phyloP scores from a whole-genome alignment of 2,888 invertebrate species.

The Odontocerum albicorne region DNA sequence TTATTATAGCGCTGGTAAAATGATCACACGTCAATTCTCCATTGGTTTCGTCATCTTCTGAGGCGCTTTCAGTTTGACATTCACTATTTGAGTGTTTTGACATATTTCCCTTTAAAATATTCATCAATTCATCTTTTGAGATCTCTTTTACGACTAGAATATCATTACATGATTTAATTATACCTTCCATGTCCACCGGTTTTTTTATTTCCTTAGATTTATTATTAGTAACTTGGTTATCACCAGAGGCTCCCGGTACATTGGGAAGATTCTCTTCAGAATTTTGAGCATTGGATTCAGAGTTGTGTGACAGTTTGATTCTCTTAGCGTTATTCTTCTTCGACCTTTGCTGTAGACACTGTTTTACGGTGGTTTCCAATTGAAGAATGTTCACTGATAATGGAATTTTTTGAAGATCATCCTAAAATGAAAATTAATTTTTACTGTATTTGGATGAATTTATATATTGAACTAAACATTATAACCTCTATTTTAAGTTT shows the following conservation, averaged over 20 bases:
- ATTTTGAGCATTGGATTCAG: not conserved
- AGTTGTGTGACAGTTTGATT: constrained; percentile 39
- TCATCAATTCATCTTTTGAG: constrained; percentile 42
- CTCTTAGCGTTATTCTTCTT: constrained; percentile 49
- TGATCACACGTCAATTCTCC: constrained; percentile 47
- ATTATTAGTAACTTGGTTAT: no score
- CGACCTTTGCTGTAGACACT: constrained; percentile 47
- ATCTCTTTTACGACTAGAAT: constrained; percentile 23
- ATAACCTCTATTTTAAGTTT: no score
- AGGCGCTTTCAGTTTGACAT: constrained; percentile 1
- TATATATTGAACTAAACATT: no score
- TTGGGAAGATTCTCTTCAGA: no score
- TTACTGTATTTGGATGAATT: no score
- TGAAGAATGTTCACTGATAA: constrained; percentile 51
- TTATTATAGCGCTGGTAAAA: constrained; percentile 58
- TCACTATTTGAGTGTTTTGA: constrained; percentile 17
- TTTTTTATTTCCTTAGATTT: constrained; percentile 4
- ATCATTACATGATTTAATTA: constrained; percentile 10
- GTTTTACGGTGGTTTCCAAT: constrained; percentile 50
- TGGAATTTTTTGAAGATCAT: constrained; percentile 52
- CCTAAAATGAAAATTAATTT: constrained; percentile 43
- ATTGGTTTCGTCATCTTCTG: constrained; percentile 43
- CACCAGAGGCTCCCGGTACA: no score
- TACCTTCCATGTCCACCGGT: constrained; percentile 12
- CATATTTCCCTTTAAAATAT: constrained; percentile 47